Base-by-base conservation (phyloP, 1,140 invertebrate species). In the Camponotus vicinus region DNA sequence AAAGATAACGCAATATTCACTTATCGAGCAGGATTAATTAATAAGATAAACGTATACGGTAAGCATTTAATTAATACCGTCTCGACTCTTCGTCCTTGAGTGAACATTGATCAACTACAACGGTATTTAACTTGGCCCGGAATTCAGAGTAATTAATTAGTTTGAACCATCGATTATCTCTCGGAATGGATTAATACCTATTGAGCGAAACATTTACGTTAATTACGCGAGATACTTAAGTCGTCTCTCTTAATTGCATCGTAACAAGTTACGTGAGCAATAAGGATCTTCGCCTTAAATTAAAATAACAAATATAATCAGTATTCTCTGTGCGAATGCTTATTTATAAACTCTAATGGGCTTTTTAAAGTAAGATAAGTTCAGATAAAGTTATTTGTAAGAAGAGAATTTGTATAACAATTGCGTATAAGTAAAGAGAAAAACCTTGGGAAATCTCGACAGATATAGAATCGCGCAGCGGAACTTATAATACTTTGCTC, bases 81-180 rank as follows among this genome's bases (percentile, higher is more conserved):
- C 59, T 63, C n/a, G 64, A 64, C 37, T 78, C 55, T 57, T 78
- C 34, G n/a, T 79, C 73, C 27, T 49, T 45, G 21, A 21, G 32
- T 11, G 85, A 27, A 45, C 40, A 32, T 66, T 88, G 75, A 80
- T 88, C 73, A 80, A 79, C 73, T 66, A 34, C 49, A 64, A 88
- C 57, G 52, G 40, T 64, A 57, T 83, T 63, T 64, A 84, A 86
- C 73, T 80, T 66, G 45, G 49, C 45, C 75, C 32, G 57, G 57
- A 86, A 52, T 73, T 80, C 40, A 45, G 52, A 66, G 84, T 63
- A 88, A 88, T 88, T 86, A 88, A 88, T 80, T 88, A 71, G 32
- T 59, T 37, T 42, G 59, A 61, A 75, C 37, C 27, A 42, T 61
- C 34, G 67, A 45, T 52, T 59, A 52, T 15, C 15, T 32, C 61